Base-by-base conservation (phyloP, 2,113 vertebrate genomes). In the Mungos mungo region DNA sequence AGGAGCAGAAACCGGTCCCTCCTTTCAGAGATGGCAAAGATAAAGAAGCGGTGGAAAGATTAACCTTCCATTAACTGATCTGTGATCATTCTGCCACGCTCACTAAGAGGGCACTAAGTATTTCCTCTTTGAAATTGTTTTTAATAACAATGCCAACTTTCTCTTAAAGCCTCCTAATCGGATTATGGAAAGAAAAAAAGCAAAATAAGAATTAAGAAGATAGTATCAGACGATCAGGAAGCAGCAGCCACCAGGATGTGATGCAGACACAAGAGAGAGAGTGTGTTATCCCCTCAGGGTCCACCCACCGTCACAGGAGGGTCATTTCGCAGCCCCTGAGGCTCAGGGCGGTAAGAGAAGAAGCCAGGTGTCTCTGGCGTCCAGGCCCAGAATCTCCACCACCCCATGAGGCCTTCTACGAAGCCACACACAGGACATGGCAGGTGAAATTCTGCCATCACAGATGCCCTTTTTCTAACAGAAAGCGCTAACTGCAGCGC, bases 11-110 rank as follows among this genome's bases (percentile, higher is more conserved):
- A 86, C 14, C 38, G 54, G 82, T n/a, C 89, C 69, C 91, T 95
- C 94, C 31, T 71, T 86, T 87, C 60, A 96, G 97, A 98, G 77
- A 88, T 18, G 11, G 47, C 16, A 72, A 27, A 95, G 97, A 93
- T 84, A 97, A 65, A 98, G 69, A 63, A 68, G 94, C 80, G 63
- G 66, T 31, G 45, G 88, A 94, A 97, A 97, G 87, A 95, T 90
- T 60, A 81, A 96, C 93, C 96, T 88, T 77, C 90, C 54, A 86
- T 90, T 90, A 80, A 88, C 77, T 90, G 74, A 76, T 52, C 92
- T 81, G 87, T 72, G 74, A 77, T 72, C 57, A 33, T 33, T 93
- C 97, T 96, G 90, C 63, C 95, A 92, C 19, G 83, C 79, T 95
- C 96, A 85, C 97, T 96, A 97, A 57, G 29, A 21, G 45, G 29